A percentile compares a stretch with the other conserved stretches of the same genome.
These are phyloP conservation scores for Ischnus inquisitorius DNA, from an alignment of 2,888 invertebrate species.

Conservation along the genomic window DNA sequence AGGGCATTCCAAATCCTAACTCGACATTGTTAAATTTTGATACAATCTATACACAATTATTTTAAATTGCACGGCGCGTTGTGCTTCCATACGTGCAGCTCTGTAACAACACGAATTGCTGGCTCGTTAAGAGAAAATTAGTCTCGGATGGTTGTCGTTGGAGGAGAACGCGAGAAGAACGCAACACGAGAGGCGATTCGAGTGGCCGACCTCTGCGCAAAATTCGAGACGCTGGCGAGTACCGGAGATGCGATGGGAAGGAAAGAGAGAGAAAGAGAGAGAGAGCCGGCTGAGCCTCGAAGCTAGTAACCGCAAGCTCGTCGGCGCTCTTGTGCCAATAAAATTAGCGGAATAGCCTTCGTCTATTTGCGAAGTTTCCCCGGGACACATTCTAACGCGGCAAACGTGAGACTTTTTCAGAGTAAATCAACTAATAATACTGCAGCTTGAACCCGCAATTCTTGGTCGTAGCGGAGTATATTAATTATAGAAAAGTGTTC, in stretches of 20 bases:
- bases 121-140: constrained; percentile 54
- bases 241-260: constrained; percentile 10
- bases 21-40: constrained; percentile 1
- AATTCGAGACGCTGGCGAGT: constrained; percentile 22
- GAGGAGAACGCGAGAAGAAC: constrained; percentile 20
- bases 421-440: constrained; percentile 58
- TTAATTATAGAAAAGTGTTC: constrained; percentile 45
- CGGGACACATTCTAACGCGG: constrained; percentile 61
- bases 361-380: constrained; percentile 68
- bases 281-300: constrained; percentile 10
- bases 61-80: background rate
- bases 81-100: constrained; percentile 29
- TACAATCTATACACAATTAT: background rate
- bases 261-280: constrained; percentile 16
- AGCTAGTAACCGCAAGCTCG: constrained; percentile 31
- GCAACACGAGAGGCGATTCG: constrained; percentile 10
- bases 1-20: background rate
- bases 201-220: constrained; percentile 8
- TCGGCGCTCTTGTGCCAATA: constrained; percentile 60
- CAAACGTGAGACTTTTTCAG: constrained; percentile 36
- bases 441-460: constrained; percentile 19
- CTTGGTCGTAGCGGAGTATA: constrained; percentile 22
- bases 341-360: constrained; percentile 65
- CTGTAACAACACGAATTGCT: constrained; percentile 24
- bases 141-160: constrained; percentile 11